Base-by-base conservation (phyloP, 2,888 invertebrate species). In the Apomyelois bistriatella region DNA sequence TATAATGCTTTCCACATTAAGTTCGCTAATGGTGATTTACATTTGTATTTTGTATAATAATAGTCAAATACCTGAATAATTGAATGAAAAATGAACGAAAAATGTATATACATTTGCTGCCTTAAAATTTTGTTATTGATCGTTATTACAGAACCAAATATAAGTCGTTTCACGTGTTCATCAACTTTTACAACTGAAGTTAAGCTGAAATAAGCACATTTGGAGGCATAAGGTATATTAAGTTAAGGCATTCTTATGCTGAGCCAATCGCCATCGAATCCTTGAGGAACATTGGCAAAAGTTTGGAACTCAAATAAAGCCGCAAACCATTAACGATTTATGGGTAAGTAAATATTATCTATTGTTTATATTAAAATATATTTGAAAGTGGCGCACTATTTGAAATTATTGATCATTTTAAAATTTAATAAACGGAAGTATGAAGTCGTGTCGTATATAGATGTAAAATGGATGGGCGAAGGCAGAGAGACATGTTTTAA, bases 261-360 rank as follows among this genome's bases (percentile, higher is more conserved):
- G 62, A 74, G 60, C 63, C 63, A 67, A 62, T 67, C 82, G 82
- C 79, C 79, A 64, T 55, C 58, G 32, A 77, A 78, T 80, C 67
- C 64, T 61, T 55, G 57, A 2, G 22, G 22, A 22, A 64, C 65
- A 68, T 74, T 61, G 65, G 65, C 59, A 60, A 72, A 74, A 77
- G 68, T 76, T 79, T 72, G 61, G 57, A 67, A 68, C 67, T 66
- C 66, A 64, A 68, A 64, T 65, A 68, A 71, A 71, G 22, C 65
- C 64, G 58, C 57, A 65, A 64, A 60, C 55, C 56, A 54, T 54
- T 55, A 70, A 66, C 62, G 66, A 63, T 68, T 62, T 48, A 48
- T 48, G 49, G 52, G 30, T 54, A 42, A 32, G 5, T 22, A 22
- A 22, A 22, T 22, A 22, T 22, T 22, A 22, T 22, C 22, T 5